Evolutionary conservation across 2,888 invertebrate genomes (phyloP).

Genomic region (Chrysotoxum bicinctum): DNA sequence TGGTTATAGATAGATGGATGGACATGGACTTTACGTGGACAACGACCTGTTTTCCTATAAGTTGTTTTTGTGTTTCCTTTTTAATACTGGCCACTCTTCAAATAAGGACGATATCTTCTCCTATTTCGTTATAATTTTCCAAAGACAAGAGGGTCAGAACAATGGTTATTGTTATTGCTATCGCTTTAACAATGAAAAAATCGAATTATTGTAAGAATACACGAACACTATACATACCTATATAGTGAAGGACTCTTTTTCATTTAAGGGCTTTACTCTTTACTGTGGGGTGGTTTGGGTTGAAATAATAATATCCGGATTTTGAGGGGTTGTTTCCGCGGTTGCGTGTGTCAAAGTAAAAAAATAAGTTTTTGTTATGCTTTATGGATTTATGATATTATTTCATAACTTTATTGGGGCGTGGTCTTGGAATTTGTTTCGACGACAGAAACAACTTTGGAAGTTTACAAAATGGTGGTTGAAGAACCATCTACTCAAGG

Average conservation of each 20-base stretch:
- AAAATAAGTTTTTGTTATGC: slow-evolving; percentile 42
- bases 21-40: neutral
- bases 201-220: slow-evolving; percentile 46
- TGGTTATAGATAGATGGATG: slow-evolving; percentile 13
- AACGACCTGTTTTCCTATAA: slow-evolving; percentile 52
- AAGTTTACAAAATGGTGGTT: slow-evolving; percentile 5
- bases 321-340: slow-evolving; percentile 52
- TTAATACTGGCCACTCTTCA: slow-evolving; percentile 62
- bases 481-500: no score
- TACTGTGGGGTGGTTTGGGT: slow-evolving; percentile 39
- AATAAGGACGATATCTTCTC: slow-evolving; percentile 52
- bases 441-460: neutral
- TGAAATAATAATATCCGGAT: slow-evolving; percentile 38
- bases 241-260: slow-evolving; percentile 43
- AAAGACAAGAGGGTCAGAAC: slow-evolving; percentile 34
- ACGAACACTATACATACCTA: neutral
- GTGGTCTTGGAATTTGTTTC: slow-evolving; percentile 45
- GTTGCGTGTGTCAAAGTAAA: slow-evolving; percentile 36
- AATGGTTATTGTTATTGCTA: slow-evolving; percentile 70
- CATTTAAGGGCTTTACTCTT: neutral
- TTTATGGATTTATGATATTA: slow-evolving; percentile 67
- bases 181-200: slow-evolving; percentile 40
- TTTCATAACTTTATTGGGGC: slow-evolving; percentile 67
- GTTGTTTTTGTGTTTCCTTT: slow-evolving; percentile 54
- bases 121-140: slow-evolving; percentile 57